Evolutionary conservation across 2,113 vertebrate genomes (phyloP), one percentile per base, ranked within the genome.

Genomic region (Prunella himalayana): DNA sequence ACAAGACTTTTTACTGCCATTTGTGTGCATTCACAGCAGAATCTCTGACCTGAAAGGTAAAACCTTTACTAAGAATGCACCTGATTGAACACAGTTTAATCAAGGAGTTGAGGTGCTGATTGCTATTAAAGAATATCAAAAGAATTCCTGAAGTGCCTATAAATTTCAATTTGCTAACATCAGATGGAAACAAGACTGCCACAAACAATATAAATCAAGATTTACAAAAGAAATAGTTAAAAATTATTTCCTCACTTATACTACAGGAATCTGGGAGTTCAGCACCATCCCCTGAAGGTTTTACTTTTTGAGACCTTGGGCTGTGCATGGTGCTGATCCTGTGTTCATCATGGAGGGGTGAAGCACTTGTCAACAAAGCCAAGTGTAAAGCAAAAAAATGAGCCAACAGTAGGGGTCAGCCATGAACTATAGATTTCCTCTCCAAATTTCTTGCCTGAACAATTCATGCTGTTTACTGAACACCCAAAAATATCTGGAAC

Each of bases 321-420:
- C 41, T 23, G 22, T 25, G 22, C 23, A 54, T 1, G 2, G 33
- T 15, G 18, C 57, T 37, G 33, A 37, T 27, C 17, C 24, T 78
- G 65, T 35, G 15, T 21, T 57, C 28, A 30, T 13, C 41, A 41
- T 0, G 1, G 1, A 0, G 1, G 4, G 13, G 8, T 8, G 56
- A 90, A 31, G 47, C 17, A 25, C 11, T 3, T 57, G 37, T 7
- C 37, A 90, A 57, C 51, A 76, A 37, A 63, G 37, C 31, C 51
- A 54, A 3, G 20, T 42, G 37, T 41, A 65, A 51, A 72, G 68
- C 53, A 54, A 41, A 86, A 71, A 45, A n/a, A 13, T 2, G 33
- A 92, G 49, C 53, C 51, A 68, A 84, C 93, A 77, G 93, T 20
- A 97, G 96, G 90, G 94, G 96, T 96, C 95, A 97, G 95, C 80